Base-by-base conservation (phyloP, 2,888 invertebrate species). In the Leptarthrus brevirostris region DNA sequence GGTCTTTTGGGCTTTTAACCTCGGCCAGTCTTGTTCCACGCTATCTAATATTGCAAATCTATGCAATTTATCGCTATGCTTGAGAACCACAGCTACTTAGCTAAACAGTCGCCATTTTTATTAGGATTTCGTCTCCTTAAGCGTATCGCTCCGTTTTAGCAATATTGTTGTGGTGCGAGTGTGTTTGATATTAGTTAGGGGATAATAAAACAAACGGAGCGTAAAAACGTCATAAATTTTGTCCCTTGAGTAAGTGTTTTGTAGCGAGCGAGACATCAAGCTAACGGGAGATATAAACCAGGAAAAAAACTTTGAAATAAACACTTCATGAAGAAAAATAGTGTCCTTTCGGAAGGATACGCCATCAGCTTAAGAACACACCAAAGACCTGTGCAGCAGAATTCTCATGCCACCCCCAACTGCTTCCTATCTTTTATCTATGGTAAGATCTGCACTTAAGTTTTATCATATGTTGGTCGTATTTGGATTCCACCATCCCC, bases 141-240 rank as follows among this genome's bases (percentile, higher is more conserved):
- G 56, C 47, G 71, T 54, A 71, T 52, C 74, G 74, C 26, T 52
- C 52, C 52, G 22, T 20, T 69, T 34, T 49, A 52, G 34, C 52
- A 52, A 52, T 52, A 69, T 69, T 52, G 26, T 14, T 26, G 47
- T 53, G 34, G 22, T 54, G 52, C 52, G 61, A 52, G 61, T 73
- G 52, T 73, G 61, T 61, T 58, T 73, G 72, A 52, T 73, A 61
- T 73, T 66, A 72, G 52, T 73, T 73, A 53, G 22, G 70, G 73
- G 24, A 49, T 74, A 76, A 76, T 76, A 76, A 76, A 76, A 73
- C 72, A 76, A 76, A 76, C 74, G 76, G 74, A 76, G 76, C 76
- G 76, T 76, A 76, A 76, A 76, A 76, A 74, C 73, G 76, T 76
- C 76, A 76, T 76, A 76, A 76, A 76, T 76, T 76, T 74, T 53